These are phyloP conservation scores for Pomatorhinus ruficollis DNA, from an alignment of 2,113 vertebrate genomes.

Conservation along the genomic window DNA sequence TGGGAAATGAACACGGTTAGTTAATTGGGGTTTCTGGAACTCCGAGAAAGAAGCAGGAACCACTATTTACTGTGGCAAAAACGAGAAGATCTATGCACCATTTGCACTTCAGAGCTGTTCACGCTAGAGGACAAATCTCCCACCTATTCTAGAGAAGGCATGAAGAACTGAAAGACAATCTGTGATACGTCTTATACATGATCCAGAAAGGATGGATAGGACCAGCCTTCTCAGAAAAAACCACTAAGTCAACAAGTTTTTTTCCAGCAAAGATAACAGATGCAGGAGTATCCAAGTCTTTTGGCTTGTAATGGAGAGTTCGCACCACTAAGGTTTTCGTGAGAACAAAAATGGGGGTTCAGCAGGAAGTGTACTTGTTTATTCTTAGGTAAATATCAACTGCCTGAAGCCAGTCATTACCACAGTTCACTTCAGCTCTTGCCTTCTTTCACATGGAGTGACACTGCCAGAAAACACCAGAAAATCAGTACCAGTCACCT, in stretches of 20 bases:
- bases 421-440: neutral
- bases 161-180: neutral
- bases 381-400: neutral
- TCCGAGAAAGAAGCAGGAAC: neutral
- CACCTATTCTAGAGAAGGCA: neutral
- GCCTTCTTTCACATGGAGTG: neutral
- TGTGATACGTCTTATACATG: accelerated
- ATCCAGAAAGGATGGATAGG: neutral
- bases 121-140: neutral
- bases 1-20: neutral
- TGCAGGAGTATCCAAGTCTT: neutral
- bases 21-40: neutral
- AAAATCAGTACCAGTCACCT: neutral
- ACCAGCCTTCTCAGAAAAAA: neutral
- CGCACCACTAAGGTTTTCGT: neutral
- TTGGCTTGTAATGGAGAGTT: neutral
- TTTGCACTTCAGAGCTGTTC: neutral
- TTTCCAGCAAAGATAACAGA: neutral
- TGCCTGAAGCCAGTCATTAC: neutral
- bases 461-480: neutral
- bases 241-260: neutral
- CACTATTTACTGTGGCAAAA: neutral
- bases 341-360: neutral
- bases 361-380: neutral
- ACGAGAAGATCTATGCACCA: neutral